A percentile compares a stretch with the other conserved stretches of the same genome.
These are phyloP conservation scores for Tetragonula carbonaria DNA, from an alignment of 2,888 invertebrate species.

Conservation along the genomic window DNA sequence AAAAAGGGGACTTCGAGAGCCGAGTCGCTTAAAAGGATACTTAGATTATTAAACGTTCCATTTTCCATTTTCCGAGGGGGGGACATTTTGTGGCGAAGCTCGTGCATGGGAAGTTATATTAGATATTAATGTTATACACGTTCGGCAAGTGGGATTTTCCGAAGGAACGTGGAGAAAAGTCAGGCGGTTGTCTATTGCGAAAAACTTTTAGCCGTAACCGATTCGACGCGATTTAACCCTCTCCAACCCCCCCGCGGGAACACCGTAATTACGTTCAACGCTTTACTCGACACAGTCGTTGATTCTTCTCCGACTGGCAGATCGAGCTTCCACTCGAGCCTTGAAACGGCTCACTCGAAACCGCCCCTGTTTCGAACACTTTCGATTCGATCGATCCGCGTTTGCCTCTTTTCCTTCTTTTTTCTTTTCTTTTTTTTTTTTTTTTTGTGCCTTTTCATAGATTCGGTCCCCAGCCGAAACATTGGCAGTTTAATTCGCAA, in stretches of 20 bases:
- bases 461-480: background rate
- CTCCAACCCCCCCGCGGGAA: slow-evolving; percentile 1
- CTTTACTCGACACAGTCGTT: slow-evolving; percentile 52
- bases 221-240: slow-evolving; percentile 19
- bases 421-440: too few species aligned
- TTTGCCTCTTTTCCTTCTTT: background rate
- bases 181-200: background rate
- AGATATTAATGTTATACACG: background rate
- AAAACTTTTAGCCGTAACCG: slow-evolving; percentile 5
- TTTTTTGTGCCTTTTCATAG: background rate
- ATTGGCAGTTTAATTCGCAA: background rate
- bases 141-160: background rate
- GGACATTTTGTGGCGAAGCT: too few species aligned
- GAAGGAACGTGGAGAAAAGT: too few species aligned
- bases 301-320: slow-evolving; percentile 34
- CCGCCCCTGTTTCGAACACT: slow-evolving; percentile 46
- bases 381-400: slow-evolving; percentile 25
- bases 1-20: too few species aligned
- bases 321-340: slow-evolving; percentile 57
- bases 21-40: background rate
- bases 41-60: background rate
- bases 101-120: background rate
- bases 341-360: slow-evolving; percentile 44
- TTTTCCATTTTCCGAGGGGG: background rate
- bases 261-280: slow-evolving; percentile 53